phyloP scores from a whole-genome alignment of 2,888 invertebrate species.

The Rhogogaster chlorosoma region DNA sequence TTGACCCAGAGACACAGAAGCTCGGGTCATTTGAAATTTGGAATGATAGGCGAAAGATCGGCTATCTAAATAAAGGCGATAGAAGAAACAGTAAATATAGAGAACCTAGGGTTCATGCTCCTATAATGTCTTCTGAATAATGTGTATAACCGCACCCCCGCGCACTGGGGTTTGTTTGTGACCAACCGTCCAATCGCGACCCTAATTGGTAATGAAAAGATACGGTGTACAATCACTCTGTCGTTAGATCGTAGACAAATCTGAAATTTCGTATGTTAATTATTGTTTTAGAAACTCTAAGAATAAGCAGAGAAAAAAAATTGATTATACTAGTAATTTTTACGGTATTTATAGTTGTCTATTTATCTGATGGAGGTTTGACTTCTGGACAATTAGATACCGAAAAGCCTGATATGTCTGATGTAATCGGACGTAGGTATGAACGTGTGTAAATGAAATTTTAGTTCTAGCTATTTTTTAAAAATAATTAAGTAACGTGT shows the following conservation, averaged over 20 bases:
- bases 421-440: neutral
- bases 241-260: neutral
- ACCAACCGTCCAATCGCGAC: neutral
- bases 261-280: neutral
- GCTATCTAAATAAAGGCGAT: neutral
- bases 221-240: neutral
- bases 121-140: neutral
- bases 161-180: neutral
- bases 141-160: neutral
- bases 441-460: neutral
- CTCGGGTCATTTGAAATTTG: neutral
- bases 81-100: neutral
- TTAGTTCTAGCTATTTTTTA: neutral
- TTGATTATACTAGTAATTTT: neutral
- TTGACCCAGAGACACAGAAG: neutral
- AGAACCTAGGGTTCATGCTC: neutral
- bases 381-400: neutral
- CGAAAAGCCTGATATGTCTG: neutral
- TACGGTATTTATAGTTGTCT: neutral
- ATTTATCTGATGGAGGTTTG: neutral
- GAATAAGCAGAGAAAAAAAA: neutral
- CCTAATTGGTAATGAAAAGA: neutral
- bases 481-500: neutral
- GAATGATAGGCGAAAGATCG: neutral
- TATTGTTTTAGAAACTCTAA: neutral